Evolutionary conservation across 2,113 vertebrate genomes (phyloP), one percentile per base, ranked within the genome.

Genomic region (Eurypyga helias): DNA sequence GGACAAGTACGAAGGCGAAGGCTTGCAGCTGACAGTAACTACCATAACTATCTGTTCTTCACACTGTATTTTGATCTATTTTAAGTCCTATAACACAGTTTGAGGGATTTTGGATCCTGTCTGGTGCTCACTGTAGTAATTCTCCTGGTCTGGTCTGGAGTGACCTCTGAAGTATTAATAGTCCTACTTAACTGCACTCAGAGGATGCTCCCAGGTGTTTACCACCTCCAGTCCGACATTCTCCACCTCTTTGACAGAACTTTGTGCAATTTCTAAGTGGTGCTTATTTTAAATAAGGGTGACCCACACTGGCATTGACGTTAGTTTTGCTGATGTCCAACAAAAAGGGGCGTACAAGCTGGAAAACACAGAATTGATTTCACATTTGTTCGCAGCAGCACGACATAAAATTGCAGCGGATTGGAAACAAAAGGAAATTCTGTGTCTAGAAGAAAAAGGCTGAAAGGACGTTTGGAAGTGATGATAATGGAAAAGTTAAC

Each of bases 401-500:
- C 0, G 0, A 90, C 24, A 25, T 45, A 36, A 93, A 91, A 91
- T 69, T 88, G 71, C 86, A 91, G 34, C 6, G 11, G 46, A 62
- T 81, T 87, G 84, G 76, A 95, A 97, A 93, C 81, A 81, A 96
- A 84, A 89, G 62, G 38, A 91, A 76, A 51, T 78, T 85, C 80
- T 90, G 15, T 51, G 49, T 86, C 48, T 86, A 76, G 66, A 91
- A 90, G 64, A 86, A 89, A 92, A 49, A 87, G n/a, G 21, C 72
- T 94, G 71, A 89, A 95, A 87, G 34, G 38, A 62, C 78, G 21
- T 89, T 95, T 93, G 80, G 69, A 91, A 95, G 29, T 78, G 36
- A 89, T 67, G 72, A 91, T 88, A 93, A 95, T 86, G 64, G 71
- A 96, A 87, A 96, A 94, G 64, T 86, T 95, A 96, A 82, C 60